Percentiles rank a stretch among this genome's conserved stretches.
Conservation (phyloP, 2,888 invertebrate genomes). For the Drepana falcataria region DNA sequence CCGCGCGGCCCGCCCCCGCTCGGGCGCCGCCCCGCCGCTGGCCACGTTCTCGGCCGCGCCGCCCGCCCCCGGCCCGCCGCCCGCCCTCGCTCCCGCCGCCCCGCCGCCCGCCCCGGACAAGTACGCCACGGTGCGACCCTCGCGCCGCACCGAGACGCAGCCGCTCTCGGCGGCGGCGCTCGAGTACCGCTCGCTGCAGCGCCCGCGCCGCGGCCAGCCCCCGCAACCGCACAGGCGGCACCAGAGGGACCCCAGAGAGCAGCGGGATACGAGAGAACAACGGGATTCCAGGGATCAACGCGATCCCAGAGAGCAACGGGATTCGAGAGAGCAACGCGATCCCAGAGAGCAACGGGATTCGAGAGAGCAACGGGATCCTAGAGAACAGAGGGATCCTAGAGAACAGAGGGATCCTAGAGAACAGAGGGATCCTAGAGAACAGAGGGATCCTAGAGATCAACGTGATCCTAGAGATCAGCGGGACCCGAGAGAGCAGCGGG, state of each 20-base stretch:
- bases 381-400: constrained; percentile 48
- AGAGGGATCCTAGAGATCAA: constrained; percentile 29
- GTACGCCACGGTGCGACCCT: constrained; percentile 67
- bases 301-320: constrained; percentile 14
- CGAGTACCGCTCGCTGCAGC: constrained; percentile 79
- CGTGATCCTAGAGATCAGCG: constrained; percentile 39
- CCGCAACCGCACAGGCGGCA: constrained; percentile 30
- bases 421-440: constrained; percentile 81
- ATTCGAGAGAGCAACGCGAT: not conserved
- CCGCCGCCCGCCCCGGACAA: constrained; percentile 43
- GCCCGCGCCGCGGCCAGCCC: constrained; percentile 56
- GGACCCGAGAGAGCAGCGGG: constrained; percentile 36
- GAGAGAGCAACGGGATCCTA: constrained; percentile 78
- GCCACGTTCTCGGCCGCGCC: constrained; percentile 35
- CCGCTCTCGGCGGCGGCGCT: constrained; percentile 75
- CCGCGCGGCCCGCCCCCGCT: constrained; percentile 67
- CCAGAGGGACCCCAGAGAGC: constrained; percentile 81
- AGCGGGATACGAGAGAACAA: constrained; percentile 13
- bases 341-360: constrained; percentile 36
- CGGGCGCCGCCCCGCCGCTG: constrained; percentile 52
- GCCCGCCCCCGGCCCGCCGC: constrained; percentile 34
- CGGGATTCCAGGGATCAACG: constrained; percentile 22
- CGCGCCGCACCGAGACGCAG: constrained; percentile 66
- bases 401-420: constrained; percentile 81
- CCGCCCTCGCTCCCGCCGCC: constrained; percentile 42